These are phyloP conservation scores for Physeter macrocephalus DNA, from an alignment of 2,113 vertebrate species.

Conservation along the genomic window DNA sequence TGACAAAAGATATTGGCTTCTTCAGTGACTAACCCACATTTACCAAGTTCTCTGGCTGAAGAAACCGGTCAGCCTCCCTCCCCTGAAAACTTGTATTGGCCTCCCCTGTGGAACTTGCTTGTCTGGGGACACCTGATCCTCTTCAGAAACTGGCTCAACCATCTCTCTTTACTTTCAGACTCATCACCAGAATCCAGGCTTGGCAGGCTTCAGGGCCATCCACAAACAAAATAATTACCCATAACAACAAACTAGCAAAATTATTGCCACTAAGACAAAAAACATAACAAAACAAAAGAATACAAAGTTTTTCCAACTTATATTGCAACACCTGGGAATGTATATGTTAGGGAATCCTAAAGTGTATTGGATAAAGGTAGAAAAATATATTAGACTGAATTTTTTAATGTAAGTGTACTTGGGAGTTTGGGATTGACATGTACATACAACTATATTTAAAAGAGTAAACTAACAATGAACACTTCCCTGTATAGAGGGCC, in stretches of 20 bases:
- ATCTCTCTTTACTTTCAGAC: not conserved
- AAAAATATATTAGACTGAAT: not conserved
- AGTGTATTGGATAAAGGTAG: not conserved
- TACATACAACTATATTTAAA: not conserved
- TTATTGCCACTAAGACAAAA: not conserved
- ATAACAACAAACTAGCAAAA: not conserved
- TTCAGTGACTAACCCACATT: not conserved
- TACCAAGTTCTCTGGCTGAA: not conserved
- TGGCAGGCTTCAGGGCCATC: not conserved
- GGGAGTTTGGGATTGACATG: not conserved
- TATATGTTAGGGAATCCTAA: not conserved
- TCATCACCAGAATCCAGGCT: not conserved
- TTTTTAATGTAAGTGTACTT: not conserved
- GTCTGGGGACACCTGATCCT: not conserved
- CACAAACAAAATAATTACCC: not conserved
- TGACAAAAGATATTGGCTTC: not conserved
- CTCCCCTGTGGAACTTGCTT: not conserved
- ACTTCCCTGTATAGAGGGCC: no score
- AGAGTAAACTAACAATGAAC: not conserved
- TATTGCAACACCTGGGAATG: not conserved
- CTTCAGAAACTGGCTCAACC: not conserved
- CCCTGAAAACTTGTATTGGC: not conserved
- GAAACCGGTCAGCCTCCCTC: not conserved
- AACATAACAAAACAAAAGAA: not conserved
- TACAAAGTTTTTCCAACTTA: not conserved